Evolutionary conservation across 2,113 vertebrate species (phyloP), one percentile per base, ranked within the genome.

Genomic region (Odontophorus gujanensis): DNA sequence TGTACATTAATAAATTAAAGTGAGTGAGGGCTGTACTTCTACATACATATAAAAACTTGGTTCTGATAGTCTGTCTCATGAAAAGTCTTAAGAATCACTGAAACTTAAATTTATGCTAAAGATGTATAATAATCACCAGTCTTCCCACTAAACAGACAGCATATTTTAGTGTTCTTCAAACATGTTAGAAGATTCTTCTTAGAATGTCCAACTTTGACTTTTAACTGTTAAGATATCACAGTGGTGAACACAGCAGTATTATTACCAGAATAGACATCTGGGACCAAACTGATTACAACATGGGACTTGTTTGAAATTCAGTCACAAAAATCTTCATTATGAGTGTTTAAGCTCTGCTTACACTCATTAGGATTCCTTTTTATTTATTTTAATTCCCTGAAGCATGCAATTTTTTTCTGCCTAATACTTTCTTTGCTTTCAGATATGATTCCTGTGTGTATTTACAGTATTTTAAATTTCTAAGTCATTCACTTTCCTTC

Each of bases 1-100:
- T 82, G 36, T 67, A 77, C 76, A 81, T 63, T 81, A 50, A 83
- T 78, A 32, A 42, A 6, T 26, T 81, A 59, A 93, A 89, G 81
- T 47, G 0, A 82, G 57, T 34, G 34, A 8, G 5, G 22, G 47
- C 21, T 62, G 74, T 45, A 40, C 0, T 0, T 38, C 34, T 19
- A 28, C 57, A 18, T 12, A 11, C 24, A 59, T 19, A 5, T 40
- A 26, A 26, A 51, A 26, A 26, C 3, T 62, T 7, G 2, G 13
- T n/a, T 9, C 6, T 67, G 38, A 36, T 25, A 71, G 12, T 30
- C 7, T 74, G 50, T 36, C 2, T 71, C 20, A 50, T 38, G 7
- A 63, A 58, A 85, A 62, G 1, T 17, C 12, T 53, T 76, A 42
- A n/a, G 20, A 73, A 32, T 57, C 3, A 1, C 4, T 81, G 7